phyloP scores from a whole-genome alignment of 2,888 invertebrate species.

The Hipparchia semele region DNA sequence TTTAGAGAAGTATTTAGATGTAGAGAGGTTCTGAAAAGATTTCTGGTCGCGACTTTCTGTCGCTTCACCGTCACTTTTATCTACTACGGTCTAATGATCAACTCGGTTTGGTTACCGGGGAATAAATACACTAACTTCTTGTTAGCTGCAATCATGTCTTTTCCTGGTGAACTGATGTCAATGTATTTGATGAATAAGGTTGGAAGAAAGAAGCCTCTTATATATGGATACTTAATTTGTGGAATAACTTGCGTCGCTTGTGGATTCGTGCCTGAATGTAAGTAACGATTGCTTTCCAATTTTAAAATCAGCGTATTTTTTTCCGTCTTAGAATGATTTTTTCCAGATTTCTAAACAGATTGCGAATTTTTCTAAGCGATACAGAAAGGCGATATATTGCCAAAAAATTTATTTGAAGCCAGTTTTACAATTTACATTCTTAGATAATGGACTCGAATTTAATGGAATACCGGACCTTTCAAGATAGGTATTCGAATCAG shows the following conservation, averaged over 20 bases:
- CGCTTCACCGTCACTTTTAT: conserved; percentile 66
- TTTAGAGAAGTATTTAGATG: conserved; percentile 56
- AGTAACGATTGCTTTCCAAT: conserved; percentile 28
- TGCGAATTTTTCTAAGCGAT: too few relatives aligned
- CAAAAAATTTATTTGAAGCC: too few relatives aligned
- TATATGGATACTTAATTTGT: conserved; percentile 57
- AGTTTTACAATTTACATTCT: too few relatives aligned
- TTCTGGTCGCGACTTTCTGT: conserved; percentile 54
- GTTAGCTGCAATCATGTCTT: conserved; percentile 66
- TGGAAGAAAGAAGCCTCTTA: conserved; percentile 64
- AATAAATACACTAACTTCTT: conserved; percentile 70
- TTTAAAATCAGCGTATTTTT: too few relatives aligned
- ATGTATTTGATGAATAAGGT: conserved; percentile 67
- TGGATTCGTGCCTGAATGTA: conserved; percentile 60
- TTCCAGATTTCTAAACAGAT: too few relatives aligned
- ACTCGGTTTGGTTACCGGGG: conserved; percentile 69
- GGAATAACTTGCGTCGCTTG: conserved; percentile 58
- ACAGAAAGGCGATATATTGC: too few relatives aligned
- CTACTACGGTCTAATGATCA: conserved; percentile 69
- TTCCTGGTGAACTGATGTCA: conserved; percentile 67
- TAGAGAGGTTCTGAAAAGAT: conserved; percentile 57
- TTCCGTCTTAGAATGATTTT: too few relatives aligned
- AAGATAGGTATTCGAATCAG: too few relatives aligned
- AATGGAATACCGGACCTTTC: too few relatives aligned
- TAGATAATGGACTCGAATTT: too few relatives aligned